Conservation (phyloP, 2,113 vertebrate species). For the Rhabdomys dilectus region DNA sequence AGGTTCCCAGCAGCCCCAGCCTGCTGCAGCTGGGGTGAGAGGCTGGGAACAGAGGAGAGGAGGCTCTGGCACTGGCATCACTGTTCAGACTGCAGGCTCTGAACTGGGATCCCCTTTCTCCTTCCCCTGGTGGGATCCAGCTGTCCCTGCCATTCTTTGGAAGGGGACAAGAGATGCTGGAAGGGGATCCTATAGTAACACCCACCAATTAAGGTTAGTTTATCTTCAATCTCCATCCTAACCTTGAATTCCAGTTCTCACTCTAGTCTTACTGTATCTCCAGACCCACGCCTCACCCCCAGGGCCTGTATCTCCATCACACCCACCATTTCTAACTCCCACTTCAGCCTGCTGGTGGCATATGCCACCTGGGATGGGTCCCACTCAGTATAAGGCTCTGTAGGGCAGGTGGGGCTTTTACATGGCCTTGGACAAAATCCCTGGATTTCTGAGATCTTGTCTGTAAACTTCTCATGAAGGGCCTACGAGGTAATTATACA, state of each 20-base stretch:
- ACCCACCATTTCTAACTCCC: too few species aligned
- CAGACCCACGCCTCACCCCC: too few species aligned
- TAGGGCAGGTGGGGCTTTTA: not conserved
- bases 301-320: not conserved
- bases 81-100: slow-evolving; percentile 20
- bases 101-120: slow-evolving; percentile 42
- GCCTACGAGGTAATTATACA: fast-evolving
- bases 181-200: not conserved
- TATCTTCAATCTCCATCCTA: not conserved
- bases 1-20: not conserved
- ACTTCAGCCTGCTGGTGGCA: not conserved
- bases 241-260: not conserved
- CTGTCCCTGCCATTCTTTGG: slow-evolving; percentile 68
- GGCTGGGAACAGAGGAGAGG: not conserved
- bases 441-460: not conserved
- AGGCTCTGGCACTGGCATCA: not conserved
- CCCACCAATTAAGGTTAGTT: not conserved
- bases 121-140: slow-evolving; percentile 34
- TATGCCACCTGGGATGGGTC: not conserved
- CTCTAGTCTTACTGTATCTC: not conserved
- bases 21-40: not conserved
- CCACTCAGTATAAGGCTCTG: not conserved
- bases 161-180: not conserved
- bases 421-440: not conserved
- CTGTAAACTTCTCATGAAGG: not conserved